Evolutionary conservation across 2,797 vertebrate genomes (phyloP).

Genomic region (Luscinia megarhynchos): DNA sequence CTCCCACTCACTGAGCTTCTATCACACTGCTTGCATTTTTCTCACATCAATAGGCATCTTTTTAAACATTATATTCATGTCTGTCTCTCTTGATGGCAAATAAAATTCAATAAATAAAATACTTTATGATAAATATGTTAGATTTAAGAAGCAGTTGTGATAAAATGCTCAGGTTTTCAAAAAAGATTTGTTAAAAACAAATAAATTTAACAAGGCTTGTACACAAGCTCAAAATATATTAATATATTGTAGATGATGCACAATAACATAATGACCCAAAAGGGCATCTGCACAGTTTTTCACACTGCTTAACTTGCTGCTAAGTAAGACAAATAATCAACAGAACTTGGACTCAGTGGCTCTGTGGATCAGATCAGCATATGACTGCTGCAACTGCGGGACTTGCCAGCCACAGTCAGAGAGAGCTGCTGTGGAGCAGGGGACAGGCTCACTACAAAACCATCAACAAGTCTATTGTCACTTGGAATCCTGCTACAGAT

Average conservation of each 20-base stretch:
- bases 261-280: constrained; percentile 78
- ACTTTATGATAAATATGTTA: constrained; percentile 74
- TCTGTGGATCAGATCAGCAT: constrained; percentile 69
- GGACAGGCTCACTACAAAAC: not conserved
- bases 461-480: not conserved
- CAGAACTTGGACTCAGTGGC: constrained; percentile 65
- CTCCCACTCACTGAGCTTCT: constrained; percentile 78
- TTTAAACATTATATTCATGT: constrained; percentile 79
- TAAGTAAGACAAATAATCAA: constrained; percentile 63
- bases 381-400: constrained; percentile 44
- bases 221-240: constrained; percentile 69
- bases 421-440: constrained; percentile 23
- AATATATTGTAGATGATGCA: constrained; percentile 66
- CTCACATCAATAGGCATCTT: constrained; percentile 81
- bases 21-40: constrained; percentile 73
- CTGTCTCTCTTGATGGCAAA: constrained; percentile 79
- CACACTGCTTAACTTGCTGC: constrained; percentile 74
- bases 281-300: constrained; percentile 75
- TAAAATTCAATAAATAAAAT: constrained; percentile 80
- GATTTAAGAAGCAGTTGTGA: constrained; percentile 71
- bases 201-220: constrained; percentile 73
- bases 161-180: constrained; percentile 70
- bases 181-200: constrained; percentile 77
- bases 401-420: constrained; percentile 52
- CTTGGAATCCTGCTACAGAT: not conserved